phyloP scores from a whole-genome alignment of 2,797 vertebrate species.

The Platyrinchus mystaceus region DNA sequence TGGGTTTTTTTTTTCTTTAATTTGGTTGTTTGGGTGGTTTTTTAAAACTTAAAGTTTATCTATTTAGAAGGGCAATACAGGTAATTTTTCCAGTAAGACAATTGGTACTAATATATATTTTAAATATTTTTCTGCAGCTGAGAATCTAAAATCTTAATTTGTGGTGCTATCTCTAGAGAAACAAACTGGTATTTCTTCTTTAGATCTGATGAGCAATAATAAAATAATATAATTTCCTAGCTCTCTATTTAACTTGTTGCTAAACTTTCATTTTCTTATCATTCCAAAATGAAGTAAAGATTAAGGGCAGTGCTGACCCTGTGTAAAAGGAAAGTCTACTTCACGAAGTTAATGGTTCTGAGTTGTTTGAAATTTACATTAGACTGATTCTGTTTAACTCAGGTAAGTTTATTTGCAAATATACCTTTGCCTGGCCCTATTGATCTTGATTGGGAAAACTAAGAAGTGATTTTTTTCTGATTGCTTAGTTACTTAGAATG shows the following conservation, averaged over 20 bases:
- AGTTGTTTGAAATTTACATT: neutral
- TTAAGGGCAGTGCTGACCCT: neutral
- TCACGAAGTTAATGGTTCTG: neutral
- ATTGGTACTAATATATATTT: neutral
- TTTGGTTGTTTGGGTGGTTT: neutral
- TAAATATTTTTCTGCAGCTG: neutral
- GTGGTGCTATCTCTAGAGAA: neutral
- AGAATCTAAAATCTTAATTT: neutral
- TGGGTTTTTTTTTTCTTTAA: too few relatives aligned
- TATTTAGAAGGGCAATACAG: neutral
- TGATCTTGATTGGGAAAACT: neutral
- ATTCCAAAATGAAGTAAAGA: neutral
- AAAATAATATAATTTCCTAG: neutral
- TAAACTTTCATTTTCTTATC: neutral
- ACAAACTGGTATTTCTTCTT: neutral
- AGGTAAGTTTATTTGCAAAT: neutral
- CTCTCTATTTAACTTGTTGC: neutral
- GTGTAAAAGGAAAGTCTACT: neutral
- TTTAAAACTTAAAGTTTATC: neutral
- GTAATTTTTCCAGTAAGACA: neutral
- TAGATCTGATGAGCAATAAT: neutral
- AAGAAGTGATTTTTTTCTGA: neutral
- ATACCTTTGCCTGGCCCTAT: neutral
- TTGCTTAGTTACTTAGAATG: neutral
- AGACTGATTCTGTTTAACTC: neutral